Evolutionary conservation across 92 coral and sea anemone genomes (phyloP).

Genomic region (Micromussa lordhowensis): DNA sequence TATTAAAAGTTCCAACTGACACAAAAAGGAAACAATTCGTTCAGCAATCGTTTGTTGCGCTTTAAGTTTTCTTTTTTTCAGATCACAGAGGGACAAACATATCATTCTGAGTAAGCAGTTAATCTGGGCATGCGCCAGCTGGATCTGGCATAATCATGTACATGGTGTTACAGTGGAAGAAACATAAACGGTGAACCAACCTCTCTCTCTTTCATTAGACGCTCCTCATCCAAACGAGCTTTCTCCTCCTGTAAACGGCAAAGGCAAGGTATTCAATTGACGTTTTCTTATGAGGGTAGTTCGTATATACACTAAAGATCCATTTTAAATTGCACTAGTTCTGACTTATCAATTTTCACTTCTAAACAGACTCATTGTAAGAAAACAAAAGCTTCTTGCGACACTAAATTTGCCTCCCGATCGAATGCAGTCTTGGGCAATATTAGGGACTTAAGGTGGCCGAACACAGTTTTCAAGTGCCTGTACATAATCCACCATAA

Average conservation of each 20-base stretch:
- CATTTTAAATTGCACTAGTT: neutral
- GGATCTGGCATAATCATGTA: neutral
- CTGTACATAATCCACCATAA: too few species aligned
- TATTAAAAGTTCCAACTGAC: constrained; percentile 15
- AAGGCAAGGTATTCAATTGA: neutral
- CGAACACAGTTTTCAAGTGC: too few species aligned
- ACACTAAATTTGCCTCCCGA: neutral
- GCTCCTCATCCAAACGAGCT: constrained; percentile 34
- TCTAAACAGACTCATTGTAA: too few species aligned
- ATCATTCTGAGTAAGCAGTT: neutral
- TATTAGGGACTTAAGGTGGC: too few species aligned
- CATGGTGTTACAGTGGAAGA: neutral
- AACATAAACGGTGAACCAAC: neutral
- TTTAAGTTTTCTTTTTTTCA: neutral
- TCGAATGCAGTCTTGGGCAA: neutral
- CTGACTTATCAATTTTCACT: neutral
- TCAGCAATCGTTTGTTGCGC: too few species aligned
- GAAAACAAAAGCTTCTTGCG: too few species aligned
- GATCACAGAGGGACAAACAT: neutral
- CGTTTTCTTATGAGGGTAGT: neutral
- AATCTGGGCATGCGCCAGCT: neutral
- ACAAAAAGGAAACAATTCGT: neutral
- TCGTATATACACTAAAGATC: neutral
- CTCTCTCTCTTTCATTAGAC: constrained; percentile 18
- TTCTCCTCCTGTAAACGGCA: constrained; percentile 17